A percentile compares a stretch with the other conserved stretches of the same genome.
Conservation (phyloP, 2,797 vertebrate genomes). For the Pitangus sulphuratus region DNA sequence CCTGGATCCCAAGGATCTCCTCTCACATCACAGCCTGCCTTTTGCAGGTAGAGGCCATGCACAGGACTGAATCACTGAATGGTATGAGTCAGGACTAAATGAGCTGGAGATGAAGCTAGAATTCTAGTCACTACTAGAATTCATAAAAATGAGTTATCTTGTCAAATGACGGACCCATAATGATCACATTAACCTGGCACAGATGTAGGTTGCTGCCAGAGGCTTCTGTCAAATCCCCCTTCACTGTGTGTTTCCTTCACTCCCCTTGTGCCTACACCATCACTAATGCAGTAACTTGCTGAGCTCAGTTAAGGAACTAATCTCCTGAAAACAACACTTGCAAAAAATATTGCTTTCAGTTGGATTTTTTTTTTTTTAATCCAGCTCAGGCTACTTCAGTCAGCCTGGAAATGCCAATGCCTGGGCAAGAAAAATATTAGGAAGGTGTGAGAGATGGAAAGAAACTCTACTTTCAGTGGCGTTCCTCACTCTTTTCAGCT, state of each 20-base stretch:
- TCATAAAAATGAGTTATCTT: background rate
- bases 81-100: background rate
- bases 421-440: background rate
- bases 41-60: background rate
- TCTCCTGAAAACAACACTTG: background rate
- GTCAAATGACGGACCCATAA: background rate
- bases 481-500: background rate
- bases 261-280: background rate
- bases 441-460: background rate
- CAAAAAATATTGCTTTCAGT: background rate
- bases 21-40: background rate
- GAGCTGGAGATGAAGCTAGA: background rate
- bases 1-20: background rate
- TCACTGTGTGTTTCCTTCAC: background rate
- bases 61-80: background rate
- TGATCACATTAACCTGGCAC: background rate
- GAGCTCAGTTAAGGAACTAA: background rate
- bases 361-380: background rate
- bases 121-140: background rate
- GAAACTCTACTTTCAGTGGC: background rate
- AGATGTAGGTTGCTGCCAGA: background rate
- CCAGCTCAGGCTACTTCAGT: background rate
- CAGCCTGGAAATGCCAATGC: background rate
- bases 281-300: background rate
- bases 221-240: background rate